phyloP scores from a whole-genome alignment of 2,113 vertebrate species.

The Oreocharis arfaki region DNA sequence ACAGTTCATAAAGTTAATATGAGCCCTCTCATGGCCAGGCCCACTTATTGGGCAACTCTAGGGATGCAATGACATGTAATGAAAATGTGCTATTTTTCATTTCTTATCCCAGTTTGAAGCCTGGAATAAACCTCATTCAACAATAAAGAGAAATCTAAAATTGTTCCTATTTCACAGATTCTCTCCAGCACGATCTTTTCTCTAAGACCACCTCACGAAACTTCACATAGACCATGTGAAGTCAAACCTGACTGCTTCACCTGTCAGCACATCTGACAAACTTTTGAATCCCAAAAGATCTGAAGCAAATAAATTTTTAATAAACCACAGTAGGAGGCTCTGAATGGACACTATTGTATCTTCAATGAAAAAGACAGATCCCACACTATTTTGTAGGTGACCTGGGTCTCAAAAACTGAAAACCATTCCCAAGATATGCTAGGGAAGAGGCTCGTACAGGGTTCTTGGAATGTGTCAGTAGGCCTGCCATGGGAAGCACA shows the following conservation, averaged over 20 bases:
- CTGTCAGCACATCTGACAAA: background rate
- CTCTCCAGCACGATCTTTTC: background rate
- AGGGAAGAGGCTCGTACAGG: background rate
- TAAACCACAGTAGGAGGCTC: background rate
- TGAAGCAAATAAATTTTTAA: background rate
- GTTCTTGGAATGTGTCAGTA: background rate
- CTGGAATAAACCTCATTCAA: background rate
- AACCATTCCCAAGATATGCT: background rate
- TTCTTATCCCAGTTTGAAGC: background rate
- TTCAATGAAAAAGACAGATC: background rate
- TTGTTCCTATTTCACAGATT: background rate
- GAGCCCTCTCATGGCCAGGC: background rate
- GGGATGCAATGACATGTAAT: accelerated
- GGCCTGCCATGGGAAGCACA: background rate
- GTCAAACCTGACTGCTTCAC: background rate
- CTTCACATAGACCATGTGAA: background rate
- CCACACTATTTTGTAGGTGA: accelerated
- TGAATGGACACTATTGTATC: background rate
- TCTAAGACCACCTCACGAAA: background rate
- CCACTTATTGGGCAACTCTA: background rate
- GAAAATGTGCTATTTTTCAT: background rate
- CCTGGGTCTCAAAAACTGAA: background rate
- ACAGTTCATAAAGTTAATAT: background rate
- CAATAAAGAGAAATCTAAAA: background rate
- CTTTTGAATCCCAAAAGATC: background rate